phyloP scores from a whole-genome alignment of 1,140 invertebrate species.

The Ips nitidus region DNA sequence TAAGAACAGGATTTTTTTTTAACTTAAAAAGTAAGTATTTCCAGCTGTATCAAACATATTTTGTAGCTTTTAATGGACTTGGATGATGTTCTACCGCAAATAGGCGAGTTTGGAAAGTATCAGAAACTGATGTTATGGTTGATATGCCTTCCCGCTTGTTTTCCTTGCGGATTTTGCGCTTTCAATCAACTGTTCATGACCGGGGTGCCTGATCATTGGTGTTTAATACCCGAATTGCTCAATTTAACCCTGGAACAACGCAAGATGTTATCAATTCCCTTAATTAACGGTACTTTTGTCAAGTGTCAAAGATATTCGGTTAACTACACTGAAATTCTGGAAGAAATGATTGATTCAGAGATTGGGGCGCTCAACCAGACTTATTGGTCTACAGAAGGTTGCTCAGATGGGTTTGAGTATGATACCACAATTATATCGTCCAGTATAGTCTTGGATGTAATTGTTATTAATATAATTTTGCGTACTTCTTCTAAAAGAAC shows the following conservation, averaged over 20 bases:
- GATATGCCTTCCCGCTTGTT: slow-evolving; percentile 82
- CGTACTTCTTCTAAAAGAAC: background rate
- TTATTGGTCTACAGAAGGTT: slow-evolving; percentile 66
- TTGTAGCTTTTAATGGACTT: slow-evolving; percentile 60
- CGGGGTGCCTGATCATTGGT: slow-evolving; percentile 80
- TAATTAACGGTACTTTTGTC: slow-evolving; percentile 57
- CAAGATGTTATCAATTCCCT: slow-evolving; percentile 66
- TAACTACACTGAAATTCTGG: slow-evolving; percentile 66
- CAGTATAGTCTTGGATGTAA: slow-evolving; percentile 81
- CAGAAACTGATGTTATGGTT: slow-evolving; percentile 84
- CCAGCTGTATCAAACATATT: no score
- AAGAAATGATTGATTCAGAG: slow-evolving; percentile 3
- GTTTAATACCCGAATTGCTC: slow-evolving; percentile 67
- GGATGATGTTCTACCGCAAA: slow-evolving; percentile 79
- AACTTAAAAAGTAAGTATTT: no score
- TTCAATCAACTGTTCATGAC: slow-evolving; percentile 90
- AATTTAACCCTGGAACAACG: slow-evolving; percentile 61
- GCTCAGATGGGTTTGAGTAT: slow-evolving; percentile 80
- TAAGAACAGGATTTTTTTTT: no score
- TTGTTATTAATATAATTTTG: slow-evolving; percentile 19
- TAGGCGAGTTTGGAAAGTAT: slow-evolving; percentile 86
- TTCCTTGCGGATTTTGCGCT: slow-evolving; percentile 86
- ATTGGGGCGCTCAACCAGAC: slow-evolving; percentile 50
- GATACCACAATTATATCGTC: slow-evolving; percentile 67
- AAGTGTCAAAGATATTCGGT: slow-evolving; percentile 68